Evolutionary conservation across 2,888 invertebrate species (phyloP).

Genomic region (Melangyna quadrimaculata): DNA sequence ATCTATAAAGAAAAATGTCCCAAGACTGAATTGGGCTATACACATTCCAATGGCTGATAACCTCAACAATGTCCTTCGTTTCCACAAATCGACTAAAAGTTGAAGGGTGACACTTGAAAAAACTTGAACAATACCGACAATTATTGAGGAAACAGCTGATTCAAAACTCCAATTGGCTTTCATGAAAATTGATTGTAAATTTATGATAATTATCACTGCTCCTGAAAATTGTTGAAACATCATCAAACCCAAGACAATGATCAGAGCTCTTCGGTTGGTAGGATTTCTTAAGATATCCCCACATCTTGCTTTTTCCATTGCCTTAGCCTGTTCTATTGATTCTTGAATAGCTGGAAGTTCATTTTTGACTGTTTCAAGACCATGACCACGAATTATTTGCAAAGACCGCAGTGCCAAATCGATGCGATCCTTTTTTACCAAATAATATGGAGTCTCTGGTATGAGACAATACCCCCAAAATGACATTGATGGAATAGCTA

Average conservation of each 20-base stretch:
- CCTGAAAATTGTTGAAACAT: slow-evolving; percentile 92
- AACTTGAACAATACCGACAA: slow-evolving; percentile 88
- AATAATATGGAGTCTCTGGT: slow-evolving; percentile 91
- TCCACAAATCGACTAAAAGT: slow-evolving; percentile 89
- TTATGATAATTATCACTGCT: slow-evolving; percentile 90
- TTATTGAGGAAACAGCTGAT: slow-evolving; percentile 86
- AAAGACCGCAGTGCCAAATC: slow-evolving; percentile 85
- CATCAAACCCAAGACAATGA: slow-evolving; percentile 88
- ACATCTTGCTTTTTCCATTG: slow-evolving; percentile 72
- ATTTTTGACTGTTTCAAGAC: slow-evolving; percentile 83
- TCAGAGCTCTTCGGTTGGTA: slow-evolving; percentile 88
- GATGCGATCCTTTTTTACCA: slow-evolving; percentile 83
- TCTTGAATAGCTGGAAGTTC: slow-evolving; percentile 85
- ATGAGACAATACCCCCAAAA: slow-evolving; percentile 85
- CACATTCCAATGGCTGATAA: slow-evolving; percentile 87
- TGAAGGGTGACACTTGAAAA: slow-evolving; percentile 87
- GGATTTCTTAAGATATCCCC: slow-evolving; percentile 78
- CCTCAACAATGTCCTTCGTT: slow-evolving; percentile 87
- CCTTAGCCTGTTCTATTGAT: slow-evolving; percentile 80
- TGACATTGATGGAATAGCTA: slow-evolving; percentile 84
- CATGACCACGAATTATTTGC: slow-evolving; percentile 85
- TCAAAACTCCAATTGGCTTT: slow-evolving; percentile 85
- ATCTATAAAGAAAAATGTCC: slow-evolving; percentile 85
- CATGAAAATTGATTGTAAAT: slow-evolving; percentile 87
- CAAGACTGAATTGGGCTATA: slow-evolving; percentile 83